A percentile compares a stretch with the other conserved stretches of the same genome.
These are phyloP conservation scores for Falco berigora DNA, from an alignment of 2,797 vertebrate genomes.

Conservation along the genomic window DNA sequence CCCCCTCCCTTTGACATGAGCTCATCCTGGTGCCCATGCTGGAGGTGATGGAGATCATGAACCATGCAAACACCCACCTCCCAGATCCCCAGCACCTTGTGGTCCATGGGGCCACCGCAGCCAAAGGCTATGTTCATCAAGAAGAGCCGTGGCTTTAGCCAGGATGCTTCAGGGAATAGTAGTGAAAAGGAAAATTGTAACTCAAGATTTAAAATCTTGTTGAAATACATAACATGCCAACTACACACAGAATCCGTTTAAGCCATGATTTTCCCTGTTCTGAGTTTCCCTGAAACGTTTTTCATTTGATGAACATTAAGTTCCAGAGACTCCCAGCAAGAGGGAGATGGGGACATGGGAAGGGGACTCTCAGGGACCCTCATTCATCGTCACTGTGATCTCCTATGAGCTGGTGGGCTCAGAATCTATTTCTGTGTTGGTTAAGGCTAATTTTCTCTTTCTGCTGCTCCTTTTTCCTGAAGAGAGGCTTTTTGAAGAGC, in stretches of 20 bases:
- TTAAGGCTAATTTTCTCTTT: background rate
- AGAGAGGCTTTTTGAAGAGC: background rate
- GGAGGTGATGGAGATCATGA: background rate
- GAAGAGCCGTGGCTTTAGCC: background rate
- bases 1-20: background rate
- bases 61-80: rapidly evolving
- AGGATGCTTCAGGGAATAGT: too few relatives aligned
- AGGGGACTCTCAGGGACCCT: background rate
- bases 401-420: background rate
- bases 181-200: background rate
- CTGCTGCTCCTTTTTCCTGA: background rate
- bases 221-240: rapidly evolving
- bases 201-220: background rate
- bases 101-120: background rate
- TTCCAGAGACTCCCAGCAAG: background rate
- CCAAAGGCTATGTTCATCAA: background rate
- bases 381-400: rapidly evolving
- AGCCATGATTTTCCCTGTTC: background rate
- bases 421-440: background rate
- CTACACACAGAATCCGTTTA: background rate
- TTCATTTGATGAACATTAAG: background rate
- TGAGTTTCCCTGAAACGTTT: background rate
- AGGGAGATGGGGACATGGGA: background rate
- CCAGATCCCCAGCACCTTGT: rapidly evolving
- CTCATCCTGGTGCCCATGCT: background rate